Base-by-base conservation (phyloP, 1,140 invertebrate species). In the Lanistes nyassanus region DNA sequence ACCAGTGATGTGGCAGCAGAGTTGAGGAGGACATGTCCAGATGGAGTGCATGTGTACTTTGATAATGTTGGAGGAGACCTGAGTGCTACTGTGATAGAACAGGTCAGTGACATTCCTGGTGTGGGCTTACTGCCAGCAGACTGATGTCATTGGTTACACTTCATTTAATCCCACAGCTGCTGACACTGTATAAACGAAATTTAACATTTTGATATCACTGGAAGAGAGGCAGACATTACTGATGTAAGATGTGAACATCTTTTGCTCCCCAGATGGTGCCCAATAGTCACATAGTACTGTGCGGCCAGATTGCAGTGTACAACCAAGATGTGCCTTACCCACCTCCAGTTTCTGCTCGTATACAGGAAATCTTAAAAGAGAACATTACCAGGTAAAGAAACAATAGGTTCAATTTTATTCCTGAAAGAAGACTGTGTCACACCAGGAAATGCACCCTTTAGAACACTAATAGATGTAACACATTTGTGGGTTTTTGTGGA, bases 51-150 rank as follows among this genome's bases (percentile, higher is more conserved):
- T 80, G 78, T 82, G 5, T 88, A 88, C 72, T 88, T 88, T 83
- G 86, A 88, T 78, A 88, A 88, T 81, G 86, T 88, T 66, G 88
- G 88, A 16, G 87, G 87, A 23, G 76, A 83, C n/a, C 77, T 88
- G 16, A 88, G 85, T 78, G 77, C 88, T 66, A 73, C 55, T 13
- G 83, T 89, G 4, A 88, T 88, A 31, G 76, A 79, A 37, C 80
- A 84, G 82, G 88, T 89, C 72, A 79, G 64, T 29, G 3, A n/a
- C n/a, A n/a, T n/a, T n/a, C n/a, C n/a, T n/a, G n/a, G n/a, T n/a
- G n/a, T n/a, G n/a, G n/a, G n/a, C n/a, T n/a, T n/a, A n/a, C n/a
- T n/a, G n/a, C n/a, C n/a, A n/a, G n/a, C n/a, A n/a, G n/a, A n/a
- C n/a, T n/a, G n/a, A n/a, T n/a, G n/a, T n/a, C n/a, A n/a, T n/a